phyloP scores from a whole-genome alignment of 2,888 invertebrate genomes.

The Cryptocheilus praepositus region DNA sequence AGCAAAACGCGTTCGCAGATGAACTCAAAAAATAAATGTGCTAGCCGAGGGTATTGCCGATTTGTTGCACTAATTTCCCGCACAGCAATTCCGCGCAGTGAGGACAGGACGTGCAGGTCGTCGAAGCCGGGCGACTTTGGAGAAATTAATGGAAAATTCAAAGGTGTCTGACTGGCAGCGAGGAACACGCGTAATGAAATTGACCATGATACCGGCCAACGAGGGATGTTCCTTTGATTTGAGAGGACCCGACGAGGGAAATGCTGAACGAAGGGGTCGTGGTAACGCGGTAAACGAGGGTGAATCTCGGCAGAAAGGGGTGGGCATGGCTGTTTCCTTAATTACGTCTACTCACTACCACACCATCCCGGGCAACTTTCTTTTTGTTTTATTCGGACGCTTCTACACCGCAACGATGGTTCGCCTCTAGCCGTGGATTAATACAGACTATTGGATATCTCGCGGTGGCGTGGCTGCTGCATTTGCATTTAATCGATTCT shows the following conservation, averaged over 20 bases:
- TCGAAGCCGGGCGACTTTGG: not conserved
- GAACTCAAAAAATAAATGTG: no score
- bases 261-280: conserved; percentile 42
- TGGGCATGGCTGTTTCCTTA: conserved; percentile 41
- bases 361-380: not conserved
- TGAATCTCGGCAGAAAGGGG: conserved; percentile 40
- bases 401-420: no score
- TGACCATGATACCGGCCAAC: conserved; percentile 51
- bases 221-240: conserved; percentile 51
- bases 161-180: conserved; percentile 44
- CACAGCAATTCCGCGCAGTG: no score
- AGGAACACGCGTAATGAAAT: conserved; percentile 49
- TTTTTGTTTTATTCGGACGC: not conserved
- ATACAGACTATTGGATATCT: no score
- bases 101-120: no score
- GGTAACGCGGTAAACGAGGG: conserved; percentile 50
- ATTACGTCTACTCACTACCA: conserved; percentile 23
- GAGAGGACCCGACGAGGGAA: conserved; percentile 41
- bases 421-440: no score
- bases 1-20: no score
- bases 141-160: conserved; percentile 46
- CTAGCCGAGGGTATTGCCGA: no score
- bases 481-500: no score
- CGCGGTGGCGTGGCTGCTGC: no score
- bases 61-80: no score